A percentile compares a stretch with the other conserved stretches of the same genome.
phyloP scores from a whole-genome alignment of 2,113 vertebrate genomes.

The Trochalopteron elliotii region DNA sequence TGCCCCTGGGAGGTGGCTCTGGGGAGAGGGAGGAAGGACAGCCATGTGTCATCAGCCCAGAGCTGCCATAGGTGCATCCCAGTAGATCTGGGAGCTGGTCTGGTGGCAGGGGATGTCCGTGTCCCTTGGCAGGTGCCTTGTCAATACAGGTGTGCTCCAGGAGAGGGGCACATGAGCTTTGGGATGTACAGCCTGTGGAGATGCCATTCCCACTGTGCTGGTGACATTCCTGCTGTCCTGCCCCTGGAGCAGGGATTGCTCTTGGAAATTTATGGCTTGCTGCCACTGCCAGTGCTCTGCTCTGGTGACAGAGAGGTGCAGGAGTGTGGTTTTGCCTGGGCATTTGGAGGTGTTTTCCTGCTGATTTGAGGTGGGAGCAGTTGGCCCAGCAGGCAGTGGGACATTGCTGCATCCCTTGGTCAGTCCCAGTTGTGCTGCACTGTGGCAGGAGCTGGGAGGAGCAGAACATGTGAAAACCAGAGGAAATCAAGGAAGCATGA shows the following conservation, averaged over 20 bases:
- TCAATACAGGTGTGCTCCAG: fast-evolving
- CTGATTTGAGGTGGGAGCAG: neutral
- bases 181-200: fast-evolving
- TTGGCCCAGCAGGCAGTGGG: neutral
- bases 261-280: neutral
- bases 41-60: fast-evolving
- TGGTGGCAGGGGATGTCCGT: neutral
- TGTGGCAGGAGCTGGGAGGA: neutral
- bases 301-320: neutral
- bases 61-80: fast-evolving
- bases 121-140: fast-evolving
- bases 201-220: fast-evolving
- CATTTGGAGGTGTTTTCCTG: neutral
- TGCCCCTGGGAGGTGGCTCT: neutral
- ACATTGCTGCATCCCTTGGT: fast-evolving
- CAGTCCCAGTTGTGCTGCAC: neutral
- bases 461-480: neutral
- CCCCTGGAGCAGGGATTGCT: neutral
- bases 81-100: fast-evolving
- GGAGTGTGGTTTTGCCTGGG: neutral
- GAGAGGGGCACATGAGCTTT: fast-evolving
- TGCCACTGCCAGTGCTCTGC: fast-evolving
- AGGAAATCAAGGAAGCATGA: neutral
- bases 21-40: neutral
- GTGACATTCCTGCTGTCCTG: neutral